Base-by-base conservation (phyloP, 1,140 invertebrate genomes). In the Episyrphus balteatus region DNA sequence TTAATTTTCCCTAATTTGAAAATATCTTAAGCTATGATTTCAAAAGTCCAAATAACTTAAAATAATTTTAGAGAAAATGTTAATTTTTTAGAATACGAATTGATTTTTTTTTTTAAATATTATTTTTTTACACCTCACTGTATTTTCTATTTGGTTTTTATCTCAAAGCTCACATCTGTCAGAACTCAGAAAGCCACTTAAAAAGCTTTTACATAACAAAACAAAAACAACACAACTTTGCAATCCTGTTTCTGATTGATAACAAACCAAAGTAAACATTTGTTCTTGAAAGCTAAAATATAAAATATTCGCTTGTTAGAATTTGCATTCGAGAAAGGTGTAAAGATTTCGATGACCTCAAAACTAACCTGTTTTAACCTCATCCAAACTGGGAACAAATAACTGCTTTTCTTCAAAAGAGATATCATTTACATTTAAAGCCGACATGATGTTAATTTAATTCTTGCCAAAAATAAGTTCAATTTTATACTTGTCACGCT, bases 351-450 rank as follows among this genome's bases (percentile, higher is more conserved):
- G 8, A 26, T 8, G 21, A 26, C 21, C 21, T 26, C 21, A 26
- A 26, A 26, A 26, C 21, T 3, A 26, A 78, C 76, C 67, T 51
- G 61, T 58, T 57, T 70, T 65, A 43, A 78, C 44, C 66, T 77
- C 75, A 15, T 71, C 58, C 34, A 76, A 54, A 17, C 66, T 37
- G 38, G 76, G 76, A 49, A 68, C 58, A 55, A 73, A 52, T 26
- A 78, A 59, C 13, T 53, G 33, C 55, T 64, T 73, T 51, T 70
- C 59, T 49, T 58, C 58, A 38, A 72, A 70, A 42, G 63, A 57
- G 31, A 76, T 46, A 44, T 58, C 52, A 32, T 55, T 55, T 6
- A 57, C 61, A 31, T 52, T 42, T 14, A 61, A 33, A 30, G 48
- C 38, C 17, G 31, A n/a, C 41, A 41, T 39, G 14, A 33, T 33